phyloP scores from a whole-genome alignment of 2,113 vertebrate genomes.

The Burhinus bistriatus region DNA sequence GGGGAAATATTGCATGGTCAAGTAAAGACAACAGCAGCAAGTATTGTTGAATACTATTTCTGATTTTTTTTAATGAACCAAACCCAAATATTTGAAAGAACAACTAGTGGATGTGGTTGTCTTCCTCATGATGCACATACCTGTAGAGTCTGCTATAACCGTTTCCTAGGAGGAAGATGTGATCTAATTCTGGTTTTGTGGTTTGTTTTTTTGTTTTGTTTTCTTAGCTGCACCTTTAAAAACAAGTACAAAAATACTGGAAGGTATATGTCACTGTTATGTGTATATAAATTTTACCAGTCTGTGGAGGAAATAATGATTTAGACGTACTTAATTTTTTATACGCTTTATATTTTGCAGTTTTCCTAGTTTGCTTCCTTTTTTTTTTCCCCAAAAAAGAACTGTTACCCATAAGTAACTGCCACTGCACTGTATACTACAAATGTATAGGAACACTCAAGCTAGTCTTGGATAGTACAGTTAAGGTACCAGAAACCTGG shows the following conservation, averaged over 20 bases:
- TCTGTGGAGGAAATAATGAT: neutral
- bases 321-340: neutral
- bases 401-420: neutral
- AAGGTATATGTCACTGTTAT: neutral
- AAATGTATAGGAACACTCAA: neutral
- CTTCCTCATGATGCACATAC: fast-evolving
- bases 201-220: neutral
- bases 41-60: neutral
- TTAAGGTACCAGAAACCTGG: neutral
- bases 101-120: neutral
- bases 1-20: neutral
- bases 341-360: neutral
- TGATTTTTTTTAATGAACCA: neutral
- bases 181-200: neutral
- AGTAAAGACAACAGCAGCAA: neutral
- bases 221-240: neutral
- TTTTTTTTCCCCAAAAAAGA: neutral
- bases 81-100: neutral
- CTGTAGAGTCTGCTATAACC: neutral
- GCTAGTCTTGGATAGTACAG: neutral
- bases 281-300: neutral
- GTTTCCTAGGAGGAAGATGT: neutral
- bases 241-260: neutral
- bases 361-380: neutral
- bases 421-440: neutral